Conservation (phyloP, 2,888 invertebrate genomes). For the Habrosyne pyritoides region DNA sequence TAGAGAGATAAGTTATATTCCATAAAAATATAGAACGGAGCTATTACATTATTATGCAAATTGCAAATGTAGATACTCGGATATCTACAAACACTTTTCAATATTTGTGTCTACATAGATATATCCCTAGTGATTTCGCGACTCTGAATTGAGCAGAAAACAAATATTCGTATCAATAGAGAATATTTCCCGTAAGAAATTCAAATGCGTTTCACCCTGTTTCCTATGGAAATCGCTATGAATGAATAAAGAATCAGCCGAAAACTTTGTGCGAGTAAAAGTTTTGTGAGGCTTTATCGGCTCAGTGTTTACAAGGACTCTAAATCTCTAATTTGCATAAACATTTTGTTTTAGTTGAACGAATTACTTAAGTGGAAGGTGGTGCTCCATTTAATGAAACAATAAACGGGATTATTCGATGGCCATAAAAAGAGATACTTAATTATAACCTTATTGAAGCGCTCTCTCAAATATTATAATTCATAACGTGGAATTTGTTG, state of each 20-base stretch:
- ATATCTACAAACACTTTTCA: slow-evolving; percentile 39
- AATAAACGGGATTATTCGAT: neutral
- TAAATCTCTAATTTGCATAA: slow-evolving; percentile 51
- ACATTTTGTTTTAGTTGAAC: slow-evolving; percentile 28
- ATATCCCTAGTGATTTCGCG: slow-evolving; percentile 53
- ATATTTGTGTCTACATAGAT: slow-evolving; percentile 24
- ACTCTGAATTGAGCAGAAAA: slow-evolving; percentile 49
- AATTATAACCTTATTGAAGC: neutral
- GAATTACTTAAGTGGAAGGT: slow-evolving; percentile 22
- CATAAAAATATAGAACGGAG: too few relatives aligned
- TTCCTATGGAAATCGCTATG: slow-evolving; percentile 65
- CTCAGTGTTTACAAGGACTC: slow-evolving; percentile 42
- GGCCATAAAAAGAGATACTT: neutral
- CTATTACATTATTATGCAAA: neutral
- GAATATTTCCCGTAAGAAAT: slow-evolving; percentile 62
- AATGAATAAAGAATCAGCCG: slow-evolving; percentile 67
- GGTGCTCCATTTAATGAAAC: neutral
- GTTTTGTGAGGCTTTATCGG: slow-evolving; percentile 43
- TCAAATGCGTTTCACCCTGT: slow-evolving; percentile 62
- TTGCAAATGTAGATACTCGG: neutral
- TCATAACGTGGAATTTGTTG: neutral
- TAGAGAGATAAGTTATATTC: too few relatives aligned
- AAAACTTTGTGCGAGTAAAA: slow-evolving; percentile 42
- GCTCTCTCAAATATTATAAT: neutral
- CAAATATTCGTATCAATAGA: slow-evolving; percentile 66